These are phyloP conservation scores for Drosophila takahashii DNA, from an alignment of 1,140 invertebrate genomes.

Conservation along the genomic window DNA sequence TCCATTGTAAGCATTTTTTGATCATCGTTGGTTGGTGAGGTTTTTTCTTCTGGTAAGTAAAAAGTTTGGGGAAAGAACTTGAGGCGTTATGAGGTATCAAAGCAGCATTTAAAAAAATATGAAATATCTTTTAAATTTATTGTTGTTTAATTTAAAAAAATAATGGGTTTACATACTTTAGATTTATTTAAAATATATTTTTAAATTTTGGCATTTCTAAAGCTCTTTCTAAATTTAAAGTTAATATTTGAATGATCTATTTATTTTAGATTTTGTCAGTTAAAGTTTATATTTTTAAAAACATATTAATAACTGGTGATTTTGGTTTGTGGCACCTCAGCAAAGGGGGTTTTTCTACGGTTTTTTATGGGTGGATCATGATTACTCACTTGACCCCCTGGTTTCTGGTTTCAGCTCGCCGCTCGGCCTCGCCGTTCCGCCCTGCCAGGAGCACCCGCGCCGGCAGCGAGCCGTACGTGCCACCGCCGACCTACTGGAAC, in stretches of 20 bases:
- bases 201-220: too few species aligned
- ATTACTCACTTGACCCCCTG: background rate
- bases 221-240: too few species aligned
- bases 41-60: constrained; percentile 62
- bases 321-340: too few species aligned
- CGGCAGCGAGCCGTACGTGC: constrained; percentile 81
- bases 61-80: background rate
- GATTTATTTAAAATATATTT: too few species aligned
- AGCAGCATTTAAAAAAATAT: background rate
- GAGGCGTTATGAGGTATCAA: too few species aligned
- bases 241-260: too few species aligned
- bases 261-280: too few species aligned
- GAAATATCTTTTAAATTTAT: background rate
- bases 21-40: constrained; percentile 61
- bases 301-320: too few species aligned
- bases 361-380: background rate
- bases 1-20: constrained; percentile 13
- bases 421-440: constrained; percentile 73
- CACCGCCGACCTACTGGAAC: constrained; percentile 71
- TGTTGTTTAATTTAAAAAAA: background rate
- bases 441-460: constrained; percentile 65
- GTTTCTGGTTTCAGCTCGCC: constrained; percentile 63
- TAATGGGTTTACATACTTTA: too few species aligned
- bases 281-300: too few species aligned
- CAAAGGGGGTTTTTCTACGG: background rate